Conservation (phyloP, 2,888 invertebrate species). For the Leucania comma region DNA sequence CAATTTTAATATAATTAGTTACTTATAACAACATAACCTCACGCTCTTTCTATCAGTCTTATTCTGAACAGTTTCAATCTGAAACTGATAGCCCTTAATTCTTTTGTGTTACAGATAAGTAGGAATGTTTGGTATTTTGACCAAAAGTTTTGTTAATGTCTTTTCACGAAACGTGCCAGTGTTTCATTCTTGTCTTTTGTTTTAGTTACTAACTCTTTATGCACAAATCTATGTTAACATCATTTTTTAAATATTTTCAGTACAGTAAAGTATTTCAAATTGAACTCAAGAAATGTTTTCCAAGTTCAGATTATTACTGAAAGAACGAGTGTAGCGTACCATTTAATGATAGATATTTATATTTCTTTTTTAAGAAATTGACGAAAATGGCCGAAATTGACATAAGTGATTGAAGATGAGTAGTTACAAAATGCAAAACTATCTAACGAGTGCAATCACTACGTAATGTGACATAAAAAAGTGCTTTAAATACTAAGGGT, state of each 20-base stretch:
- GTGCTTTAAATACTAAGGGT: conserved; percentile 36
- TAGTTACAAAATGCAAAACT: conserved; percentile 33
- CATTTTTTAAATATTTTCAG: not conserved
- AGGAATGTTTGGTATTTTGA: not conserved
- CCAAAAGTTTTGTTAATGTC: not conserved
- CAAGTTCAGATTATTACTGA: conserved; percentile 60
- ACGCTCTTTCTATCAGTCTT: conserved; percentile 73
- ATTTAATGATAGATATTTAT: conserved; percentile 39
- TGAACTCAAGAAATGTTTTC: conserved; percentile 8
- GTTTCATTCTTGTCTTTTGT: not conserved
- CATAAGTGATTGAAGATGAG: conserved; percentile 39
- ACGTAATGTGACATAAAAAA: conserved; percentile 38
- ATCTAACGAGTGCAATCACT: conserved; percentile 49
- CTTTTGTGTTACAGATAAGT: conserved; percentile 10
- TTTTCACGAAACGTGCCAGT: not conserved
- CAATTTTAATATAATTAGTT: conserved; percentile 53
- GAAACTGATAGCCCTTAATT: conserved; percentile 50
- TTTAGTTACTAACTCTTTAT: not conserved
- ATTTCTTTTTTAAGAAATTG: conserved; percentile 66
- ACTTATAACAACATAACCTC: conserved; percentile 52
- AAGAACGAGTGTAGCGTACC: conserved; percentile 54
- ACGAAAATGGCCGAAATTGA: conserved; percentile 73
- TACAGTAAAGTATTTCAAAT: not conserved
- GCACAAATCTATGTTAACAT: not conserved
- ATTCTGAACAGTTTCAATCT: conserved; percentile 65